Base-by-base conservation (phyloP, 2,797 vertebrate genomes). In the Ispidina picta region DNA sequence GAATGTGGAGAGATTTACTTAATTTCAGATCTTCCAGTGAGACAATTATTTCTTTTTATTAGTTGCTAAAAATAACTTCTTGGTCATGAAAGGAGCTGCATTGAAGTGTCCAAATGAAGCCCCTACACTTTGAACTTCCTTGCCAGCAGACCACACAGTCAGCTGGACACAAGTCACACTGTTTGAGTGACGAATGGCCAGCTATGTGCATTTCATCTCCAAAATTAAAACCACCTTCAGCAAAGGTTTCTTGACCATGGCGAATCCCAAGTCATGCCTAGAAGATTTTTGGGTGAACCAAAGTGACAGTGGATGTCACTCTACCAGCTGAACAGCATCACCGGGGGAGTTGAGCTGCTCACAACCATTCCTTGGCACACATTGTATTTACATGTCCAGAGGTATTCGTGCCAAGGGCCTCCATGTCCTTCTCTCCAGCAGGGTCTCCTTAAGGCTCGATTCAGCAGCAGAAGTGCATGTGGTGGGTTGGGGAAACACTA, bases 81-180 rank as follows among this genome's bases (percentile, higher is more conserved):
- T 1, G 0, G 54, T 37, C 33, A 68, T 62, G 49, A 49, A 60
- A 15, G 29, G 51, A 75, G 49, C 49, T 18, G 52, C 55, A 87
- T 31, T 19, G 55, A 31, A 83, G 49, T 12, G 16, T 10, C 68
- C 46, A 74, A 5, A 48, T 23, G 81, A 71, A 76, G 10, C 8
- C 21, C 54, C 15, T 37, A 22, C 29, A 60, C 19, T 33, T 14
- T 43, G 10, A 82, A 20, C 3, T 68, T 60, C 60, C 69, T 56
- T 56, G 3, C 16, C 19, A 56, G 46, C 55, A 93, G 62, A 46
- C 2, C 60, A 16, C 43, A 33, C 22, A 6, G 18, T 48, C 39
- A 52, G 48, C 17, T 8, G 37, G 62, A 7, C 25, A 9, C 28
- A 12, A 0, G 0, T 26, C 58, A 15, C 31, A 15, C 10, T 59